Percentiles rank a stretch among this genome's conserved stretches.
Evolutionary conservation across 2,113 vertebrate species (phyloP).

Genomic region (Mastomys coucha): DNA sequence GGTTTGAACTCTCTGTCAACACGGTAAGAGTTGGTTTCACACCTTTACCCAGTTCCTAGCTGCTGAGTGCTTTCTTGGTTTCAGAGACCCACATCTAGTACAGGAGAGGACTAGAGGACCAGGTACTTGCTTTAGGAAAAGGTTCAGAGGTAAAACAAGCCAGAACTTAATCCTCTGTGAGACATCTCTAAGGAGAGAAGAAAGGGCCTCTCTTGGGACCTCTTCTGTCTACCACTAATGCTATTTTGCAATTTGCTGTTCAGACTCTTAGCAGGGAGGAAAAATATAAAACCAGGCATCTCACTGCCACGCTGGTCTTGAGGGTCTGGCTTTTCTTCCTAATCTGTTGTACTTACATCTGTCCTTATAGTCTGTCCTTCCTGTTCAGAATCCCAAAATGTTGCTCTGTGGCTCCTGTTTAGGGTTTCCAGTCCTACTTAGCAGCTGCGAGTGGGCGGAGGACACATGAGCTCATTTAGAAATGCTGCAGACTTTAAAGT

Average conservation of each 20-base stretch:
- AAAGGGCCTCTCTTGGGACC: background rate
- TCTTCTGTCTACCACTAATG: background rate
- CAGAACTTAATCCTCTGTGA: background rate
- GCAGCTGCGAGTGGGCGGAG: background rate
- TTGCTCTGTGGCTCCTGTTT: background rate
- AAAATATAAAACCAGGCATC: background rate
- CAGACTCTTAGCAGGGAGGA: background rate
- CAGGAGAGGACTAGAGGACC: background rate
- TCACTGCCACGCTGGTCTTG: background rate
- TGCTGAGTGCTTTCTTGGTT: background rate
- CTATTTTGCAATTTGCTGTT: background rate
- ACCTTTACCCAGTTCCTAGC: background rate
- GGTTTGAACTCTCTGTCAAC: background rate
- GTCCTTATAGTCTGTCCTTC: background rate
- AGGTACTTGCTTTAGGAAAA: background rate
- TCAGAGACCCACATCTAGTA: background rate
- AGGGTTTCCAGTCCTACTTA: background rate
- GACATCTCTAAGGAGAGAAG: too few species aligned
- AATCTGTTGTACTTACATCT: background rate
- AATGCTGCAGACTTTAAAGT: background rate
- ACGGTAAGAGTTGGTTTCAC: too few species aligned
- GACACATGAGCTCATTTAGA: background rate
- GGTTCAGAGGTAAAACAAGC: background rate
- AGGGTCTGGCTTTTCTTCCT: background rate
- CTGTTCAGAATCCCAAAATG: background rate